Evolutionary conservation across 2,113 vertebrate species (phyloP), one percentile per base, ranked within the genome.

Genomic region (Myotis brandtii): DNA sequence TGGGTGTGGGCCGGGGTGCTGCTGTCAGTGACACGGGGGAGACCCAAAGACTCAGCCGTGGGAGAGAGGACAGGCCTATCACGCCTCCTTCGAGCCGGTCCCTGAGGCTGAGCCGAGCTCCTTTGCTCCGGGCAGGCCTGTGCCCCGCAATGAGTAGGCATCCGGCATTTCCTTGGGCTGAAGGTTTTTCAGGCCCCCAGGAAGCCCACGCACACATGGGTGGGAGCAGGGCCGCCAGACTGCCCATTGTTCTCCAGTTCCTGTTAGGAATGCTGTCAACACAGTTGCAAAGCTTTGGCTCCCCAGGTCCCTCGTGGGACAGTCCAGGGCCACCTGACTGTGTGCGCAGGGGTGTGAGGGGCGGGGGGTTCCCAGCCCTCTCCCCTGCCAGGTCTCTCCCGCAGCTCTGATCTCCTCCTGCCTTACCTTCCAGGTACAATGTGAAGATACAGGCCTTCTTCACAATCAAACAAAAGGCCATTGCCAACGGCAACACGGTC

Each of bases 401-500:
- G 0, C 0, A 0, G 6, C 66, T 14, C 93, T 90, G 67, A 97
- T 37, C 67, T 92, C 43, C 94, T 80, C 43, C 94, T 82, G 0
- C 75, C 95, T 96, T 96, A 2, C 62, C 87, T 97, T 86, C 59
- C 94, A 99, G 99, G 98, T 99, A 99, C 98, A 99, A 99, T 13
- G 89, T 98, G 97, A 99, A 96, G 98, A 99, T 99, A 98, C 99
- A 99, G 93, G 98, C 91, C 12, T 98, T 99, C 70, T 99, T 99
- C 96, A 98, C 86, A 0, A 92, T 98, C 97, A 99, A 98, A 98
- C 98, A 98, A 43, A 99, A 99, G 98, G 99, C 99, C 43, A 98
- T 99, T 94, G 99, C 99, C 85, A 99, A 99, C 52, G 99, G 99
- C 97, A 99, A 99, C 87, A 98, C 99, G 0, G 99, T 99, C 72